Base-by-base conservation (phyloP, 2,797 vertebrate species). In the Sebastolobus altivelis region DNA sequence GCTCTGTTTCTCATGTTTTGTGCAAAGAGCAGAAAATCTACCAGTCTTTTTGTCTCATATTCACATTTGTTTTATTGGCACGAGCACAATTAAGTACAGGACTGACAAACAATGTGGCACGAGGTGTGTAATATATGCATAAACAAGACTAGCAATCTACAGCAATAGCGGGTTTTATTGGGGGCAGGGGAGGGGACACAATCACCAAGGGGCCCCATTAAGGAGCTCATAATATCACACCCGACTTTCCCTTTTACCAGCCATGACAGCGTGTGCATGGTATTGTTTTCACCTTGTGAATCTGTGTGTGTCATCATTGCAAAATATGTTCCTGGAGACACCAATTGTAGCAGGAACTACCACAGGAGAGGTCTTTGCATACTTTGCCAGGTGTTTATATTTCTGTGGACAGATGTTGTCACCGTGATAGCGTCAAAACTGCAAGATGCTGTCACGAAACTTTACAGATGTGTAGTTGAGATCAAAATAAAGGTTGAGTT, bases 371-470 rank as follows among this genome's bases (percentile, higher is more conserved):
- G 12, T 37, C 4, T 46, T 38, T 6, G 10, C 35, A 11, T 62
- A 7, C 20, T 7, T 13, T 12, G 31, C 31, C 60, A 63, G 61
- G 20, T 38, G 61, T 35, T 33, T 20, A 37, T 60, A 11, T 20
- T 18, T 20, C n/a, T 5, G 52, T 25, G 11, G 52, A 12, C 52
- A 55, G 52, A 55, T 25, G 9, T 22, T 55, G 52, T 55, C n/a
- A 25, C 9, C 0, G 0, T 22, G 52, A 22, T 12, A 12, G 52
- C 8, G 4, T 22, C 10, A 11, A 20, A 55, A 22, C 52, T 18
- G 9, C n/a, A 54, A 10, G n/a, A 54, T 22, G 52, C 20, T 10
- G 58, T 18, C 29, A 20, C 4, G 6, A 60, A 9, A 20, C 29
- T 18, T 18, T 10, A 60, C 14, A 33, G 58, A 7, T 20, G 58